Conservation (phyloP, 2,113 vertebrate species). For the Helogale parvula region DNA sequence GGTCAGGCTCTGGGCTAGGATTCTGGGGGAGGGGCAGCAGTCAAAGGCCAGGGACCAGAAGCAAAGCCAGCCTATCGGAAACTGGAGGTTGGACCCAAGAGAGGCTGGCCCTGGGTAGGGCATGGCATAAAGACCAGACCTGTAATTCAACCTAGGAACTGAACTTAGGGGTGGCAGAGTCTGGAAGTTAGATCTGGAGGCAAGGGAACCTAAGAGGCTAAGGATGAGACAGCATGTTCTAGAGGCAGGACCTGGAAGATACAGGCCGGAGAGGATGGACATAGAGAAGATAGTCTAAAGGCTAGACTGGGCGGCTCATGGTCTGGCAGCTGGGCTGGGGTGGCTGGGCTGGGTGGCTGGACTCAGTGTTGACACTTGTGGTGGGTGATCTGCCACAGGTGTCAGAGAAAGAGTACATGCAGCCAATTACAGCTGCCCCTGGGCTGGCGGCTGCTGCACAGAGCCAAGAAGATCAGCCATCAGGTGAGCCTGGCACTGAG, state of each 20-base stretch:
- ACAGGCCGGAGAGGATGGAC: background rate
- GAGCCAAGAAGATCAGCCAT: slow-evolving; percentile 57
- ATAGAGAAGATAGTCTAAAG: background rate
- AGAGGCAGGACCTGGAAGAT: background rate
- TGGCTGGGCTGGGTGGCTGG: background rate
- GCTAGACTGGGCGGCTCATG: background rate
- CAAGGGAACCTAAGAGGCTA: background rate
- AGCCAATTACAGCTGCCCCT: background rate
- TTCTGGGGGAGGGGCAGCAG: background rate
- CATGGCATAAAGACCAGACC: background rate
- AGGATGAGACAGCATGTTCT: background rate
- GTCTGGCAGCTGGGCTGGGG: background rate
- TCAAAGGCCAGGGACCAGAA: background rate
- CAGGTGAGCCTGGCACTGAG: slow-evolving; percentile 52
- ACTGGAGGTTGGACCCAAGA: background rate
- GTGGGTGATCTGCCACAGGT: background rate
- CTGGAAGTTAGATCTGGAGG: background rate
- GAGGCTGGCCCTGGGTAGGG: background rate
- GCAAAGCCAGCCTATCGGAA: background rate
- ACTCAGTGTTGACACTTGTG: background rate
- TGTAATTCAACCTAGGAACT: background rate
- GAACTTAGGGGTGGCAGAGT: no score
- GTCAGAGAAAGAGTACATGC: rapidly evolving
- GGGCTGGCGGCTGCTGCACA: slow-evolving; percentile 24
- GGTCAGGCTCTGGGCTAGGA: background rate